Evolutionary conservation across 2,888 invertebrate species (phyloP).

Genomic region (Lithosia quadra): DNA sequence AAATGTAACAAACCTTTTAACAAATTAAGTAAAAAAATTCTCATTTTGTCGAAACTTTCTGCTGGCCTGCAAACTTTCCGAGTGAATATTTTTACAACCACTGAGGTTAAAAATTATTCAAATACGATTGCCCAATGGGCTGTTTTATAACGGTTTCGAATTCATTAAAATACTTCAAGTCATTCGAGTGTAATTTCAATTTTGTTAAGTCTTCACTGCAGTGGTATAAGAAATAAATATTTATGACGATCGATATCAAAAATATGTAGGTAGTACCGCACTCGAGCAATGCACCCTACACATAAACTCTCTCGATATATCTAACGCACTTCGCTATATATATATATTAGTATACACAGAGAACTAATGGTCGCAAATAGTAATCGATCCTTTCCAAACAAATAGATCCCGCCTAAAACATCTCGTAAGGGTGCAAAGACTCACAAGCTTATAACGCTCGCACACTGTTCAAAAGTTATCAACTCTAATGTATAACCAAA

Average conservation of each 20-base stretch:
- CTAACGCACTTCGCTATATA: neutral
- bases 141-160: neutral
- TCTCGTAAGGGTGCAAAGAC: neutral
- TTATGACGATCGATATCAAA: too few relatives aligned
- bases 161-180: too few relatives aligned
- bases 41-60: conserved; percentile 42
- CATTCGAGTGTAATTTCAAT: too few relatives aligned
- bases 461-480: neutral
- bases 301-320: neutral
- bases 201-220: too few relatives aligned
- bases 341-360: neutral
- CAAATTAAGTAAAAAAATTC: conserved; percentile 48
- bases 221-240: too few relatives aligned
- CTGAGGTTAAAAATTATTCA: conserved; percentile 49
- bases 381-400: conserved; percentile 4
- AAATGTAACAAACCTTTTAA: conserved; percentile 39
- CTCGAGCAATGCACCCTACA: too few relatives aligned
- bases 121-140: conserved; percentile 46
- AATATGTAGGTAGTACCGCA: too few relatives aligned
- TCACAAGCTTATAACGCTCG: neutral
- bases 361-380: neutral
- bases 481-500: too few relatives aligned
- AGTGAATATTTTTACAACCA: conserved; percentile 44
- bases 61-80: conserved; percentile 39
- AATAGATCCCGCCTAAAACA: conserved; percentile 1